Base-by-base conservation (phyloP, 2,888 invertebrate genomes). In the Pseudoips prasinana region DNA sequence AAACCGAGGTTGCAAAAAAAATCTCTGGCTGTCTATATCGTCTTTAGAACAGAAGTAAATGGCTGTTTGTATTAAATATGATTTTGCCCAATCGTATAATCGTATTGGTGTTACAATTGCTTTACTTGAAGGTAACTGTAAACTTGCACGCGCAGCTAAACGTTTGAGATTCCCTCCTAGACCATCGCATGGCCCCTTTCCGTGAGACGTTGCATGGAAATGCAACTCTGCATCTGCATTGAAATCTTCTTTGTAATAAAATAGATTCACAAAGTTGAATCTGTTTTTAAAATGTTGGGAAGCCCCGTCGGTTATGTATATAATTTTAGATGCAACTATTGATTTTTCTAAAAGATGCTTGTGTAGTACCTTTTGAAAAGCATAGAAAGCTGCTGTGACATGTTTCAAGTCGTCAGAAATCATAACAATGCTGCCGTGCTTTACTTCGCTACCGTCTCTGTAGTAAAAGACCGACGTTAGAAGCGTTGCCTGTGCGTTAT, bases 401-500 rank as follows among this genome's bases (percentile, higher is more conserved):
- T 48, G 46, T 8, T 46, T 52, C 10, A 48, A 20, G 10, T 53
- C 46, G 19, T 49, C 37, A 1, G 45, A 53, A 19, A 51, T 45
- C 35, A 42, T 41, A 7, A 51, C 25, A 23, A 46, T 51, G 32
- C 43, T 46, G 14, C 36, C 46, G 25, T 46, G 46, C 33, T 40
- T 44, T 23, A 46, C 1, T 24, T 41, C 10, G 28, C 25, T 29
- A 8, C 23, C 37, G 7, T 36, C 28, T 30, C 27, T 45, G 18
- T 49, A 40, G 11, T 42, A 45, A 34, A 22, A 42, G 8, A 43
- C 43, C 6, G 29, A 44, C 2, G 40, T 40, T 19, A 43, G 14
- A 18, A 44, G 35, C 8, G 43, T 47, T 7, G 39, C 41, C 22
- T 44, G 43, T 14, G 26, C 38, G 19, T 44, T 47, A 24, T 42